These are phyloP conservation scores for Aphaenogaster floridana DNA, from an alignment of 1,140 invertebrate species.

Conservation along the genomic window DNA sequence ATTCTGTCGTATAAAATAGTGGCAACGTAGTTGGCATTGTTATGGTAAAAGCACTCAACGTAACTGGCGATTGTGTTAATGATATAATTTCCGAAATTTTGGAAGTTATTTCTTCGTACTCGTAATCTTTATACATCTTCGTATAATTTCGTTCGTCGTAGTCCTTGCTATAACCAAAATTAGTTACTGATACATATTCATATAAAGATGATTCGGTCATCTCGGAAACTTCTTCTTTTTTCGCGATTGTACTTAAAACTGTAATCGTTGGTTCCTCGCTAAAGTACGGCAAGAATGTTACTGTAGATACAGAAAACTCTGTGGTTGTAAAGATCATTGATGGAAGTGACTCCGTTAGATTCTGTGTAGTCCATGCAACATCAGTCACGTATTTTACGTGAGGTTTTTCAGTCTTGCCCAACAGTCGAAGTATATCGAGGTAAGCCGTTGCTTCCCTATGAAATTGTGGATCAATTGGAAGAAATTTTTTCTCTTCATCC, in stretches of 20 bases:
- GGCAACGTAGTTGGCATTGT: conserved; percentile 13
- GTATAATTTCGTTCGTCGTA: conserved; percentile 12
- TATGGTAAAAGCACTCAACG: conserved; percentile 11
- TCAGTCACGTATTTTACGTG: not conserved
- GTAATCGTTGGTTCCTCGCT: not conserved
- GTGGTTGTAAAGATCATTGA: not conserved
- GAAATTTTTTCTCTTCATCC: not conserved
- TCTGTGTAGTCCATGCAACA: no score
- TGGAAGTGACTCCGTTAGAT: not conserved
- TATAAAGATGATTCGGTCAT: not conserved
- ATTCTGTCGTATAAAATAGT: conserved; percentile 26
- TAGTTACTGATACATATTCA: conserved; percentile 1
- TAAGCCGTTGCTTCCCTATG: conserved; percentile 23
- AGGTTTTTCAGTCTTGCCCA: not conserved
- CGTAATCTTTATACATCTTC: not conserved
- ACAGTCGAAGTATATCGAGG: not conserved
- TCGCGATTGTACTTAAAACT: not conserved
- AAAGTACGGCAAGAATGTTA: not conserved
- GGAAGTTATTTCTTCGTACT: not conserved
- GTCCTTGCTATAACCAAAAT: not conserved
- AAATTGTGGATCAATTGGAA: not conserved
- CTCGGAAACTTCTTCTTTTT: not conserved
- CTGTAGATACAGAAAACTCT: not conserved
- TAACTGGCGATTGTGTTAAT: not conserved
- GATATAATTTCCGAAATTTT: not conserved